phyloP scores from a whole-genome alignment of 2,797 vertebrate species.

The Eulemur mongoz region DNA sequence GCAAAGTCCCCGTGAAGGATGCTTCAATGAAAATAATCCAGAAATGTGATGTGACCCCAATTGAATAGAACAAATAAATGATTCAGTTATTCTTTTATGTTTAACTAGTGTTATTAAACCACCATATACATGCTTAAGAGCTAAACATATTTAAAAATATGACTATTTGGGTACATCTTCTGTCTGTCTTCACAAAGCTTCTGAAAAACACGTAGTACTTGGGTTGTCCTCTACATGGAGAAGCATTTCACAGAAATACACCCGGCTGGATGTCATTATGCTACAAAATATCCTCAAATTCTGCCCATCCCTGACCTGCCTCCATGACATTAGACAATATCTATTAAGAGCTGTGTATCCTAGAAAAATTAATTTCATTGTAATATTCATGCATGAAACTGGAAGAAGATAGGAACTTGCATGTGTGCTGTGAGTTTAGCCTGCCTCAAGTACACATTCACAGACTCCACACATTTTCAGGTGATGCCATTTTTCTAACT shows the following conservation, averaged over 20 bases:
- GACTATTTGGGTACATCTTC: not conserved
- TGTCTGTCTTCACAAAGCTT: not conserved
- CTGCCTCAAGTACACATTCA: not conserved
- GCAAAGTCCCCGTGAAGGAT: not conserved
- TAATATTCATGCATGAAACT: not conserved
- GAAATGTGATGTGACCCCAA: not conserved
- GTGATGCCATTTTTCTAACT: not conserved
- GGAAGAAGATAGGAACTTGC: fast-evolving
- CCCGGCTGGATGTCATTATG: not conserved
- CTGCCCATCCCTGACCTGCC: not conserved
- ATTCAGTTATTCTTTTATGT: not conserved
- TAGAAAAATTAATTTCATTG: not conserved
- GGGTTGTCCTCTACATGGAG: not conserved
- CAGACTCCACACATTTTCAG: not conserved
- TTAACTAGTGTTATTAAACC: no score
- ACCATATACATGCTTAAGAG: not conserved
- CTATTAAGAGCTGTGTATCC: fast-evolving
- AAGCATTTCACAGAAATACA: not conserved
- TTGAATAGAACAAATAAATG: not conserved
- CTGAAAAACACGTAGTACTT: not conserved
- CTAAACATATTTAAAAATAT: not conserved
- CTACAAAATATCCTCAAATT: not conserved
- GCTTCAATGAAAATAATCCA: not conserved
- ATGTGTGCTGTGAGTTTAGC: not conserved
- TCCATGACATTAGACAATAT: no score